These are phyloP conservation scores for Monopis laevigella DNA, from an alignment of 2,888 invertebrate genomes.

Conservation along the genomic window DNA sequence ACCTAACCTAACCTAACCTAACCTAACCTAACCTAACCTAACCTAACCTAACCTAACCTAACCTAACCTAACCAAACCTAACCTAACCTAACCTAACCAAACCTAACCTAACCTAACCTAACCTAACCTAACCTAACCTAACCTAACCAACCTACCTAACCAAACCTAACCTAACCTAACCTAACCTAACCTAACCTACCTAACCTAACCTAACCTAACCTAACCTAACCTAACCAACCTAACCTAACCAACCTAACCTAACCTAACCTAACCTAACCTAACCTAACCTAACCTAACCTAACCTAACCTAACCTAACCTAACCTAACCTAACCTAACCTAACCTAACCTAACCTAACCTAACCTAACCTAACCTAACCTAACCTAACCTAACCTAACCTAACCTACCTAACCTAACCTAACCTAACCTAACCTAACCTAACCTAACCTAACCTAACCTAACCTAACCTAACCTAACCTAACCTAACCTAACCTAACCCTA, in stretches of 20 bases:
- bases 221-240: conserved; percentile 12
- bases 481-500: conserved; percentile 9
- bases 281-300: conserved; percentile 14
- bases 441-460: conserved; percentile 13
- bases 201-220: conserved; percentile 12
- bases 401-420: conserved; percentile 13
- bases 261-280: conserved; percentile 13
- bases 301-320: conserved; percentile 13
- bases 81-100: conserved; percentile 11
- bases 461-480: conserved; percentile 13
- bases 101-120: conserved; percentile 12
- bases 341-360: conserved; percentile 14
- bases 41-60: conserved; percentile 12
- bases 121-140: conserved; percentile 12
- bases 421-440: conserved; percentile 14
- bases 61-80: conserved; percentile 12
- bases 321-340: conserved; percentile 14
- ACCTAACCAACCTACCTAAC: conserved; percentile 10
- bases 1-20: conserved; percentile 15
- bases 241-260: conserved; percentile 13
- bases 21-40: conserved; percentile 16
- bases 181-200: conserved; percentile 12
- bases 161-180: conserved; percentile 12
- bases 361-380: conserved; percentile 14
- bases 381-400: conserved; percentile 14